Evolutionary conservation across 2,888 invertebrate genomes (phyloP).

Genomic region (Cheilosia pagana): DNA sequence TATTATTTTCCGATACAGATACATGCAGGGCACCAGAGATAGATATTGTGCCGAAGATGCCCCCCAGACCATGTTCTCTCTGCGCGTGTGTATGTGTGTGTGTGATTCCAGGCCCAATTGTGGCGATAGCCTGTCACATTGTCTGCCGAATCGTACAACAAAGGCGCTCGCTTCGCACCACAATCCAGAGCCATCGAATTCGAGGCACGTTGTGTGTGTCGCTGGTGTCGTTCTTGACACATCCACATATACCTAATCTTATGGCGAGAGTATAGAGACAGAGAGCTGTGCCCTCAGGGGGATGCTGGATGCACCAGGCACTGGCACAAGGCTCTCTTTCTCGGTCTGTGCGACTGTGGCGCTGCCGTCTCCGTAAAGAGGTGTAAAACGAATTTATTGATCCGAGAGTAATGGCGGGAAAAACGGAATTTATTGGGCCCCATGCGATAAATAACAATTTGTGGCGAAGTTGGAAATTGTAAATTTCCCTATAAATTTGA

Average conservation of each 20-base stretch:
- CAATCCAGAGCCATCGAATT: conserved; percentile 30
- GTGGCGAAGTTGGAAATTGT: conserved; percentile 70
- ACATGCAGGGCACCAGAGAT: conserved; percentile 54
- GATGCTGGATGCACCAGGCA: not conserved
- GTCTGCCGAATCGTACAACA: conserved; percentile 71
- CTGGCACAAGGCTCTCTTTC: not conserved
- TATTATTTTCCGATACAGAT: conserved; percentile 76
- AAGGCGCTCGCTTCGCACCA: conserved; percentile 62
- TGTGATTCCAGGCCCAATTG: conserved; percentile 66
- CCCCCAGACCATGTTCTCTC: conserved; percentile 42
- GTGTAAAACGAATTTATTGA: conserved; percentile 75
- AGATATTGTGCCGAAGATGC: conserved; percentile 57
- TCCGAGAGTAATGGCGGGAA: conserved; percentile 73
- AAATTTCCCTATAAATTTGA: conserved; percentile 71
- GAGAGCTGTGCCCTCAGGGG: conserved; percentile 16
- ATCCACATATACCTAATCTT: conserved; percentile 50
- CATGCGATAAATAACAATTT: conserved; percentile 74
- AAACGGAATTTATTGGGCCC: conserved; percentile 71
- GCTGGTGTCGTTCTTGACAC: conserved; percentile 63
- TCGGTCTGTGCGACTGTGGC: conserved; percentile 12
- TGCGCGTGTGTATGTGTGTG: conserved; percentile 20
- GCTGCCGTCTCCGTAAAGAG: conserved; percentile 51
- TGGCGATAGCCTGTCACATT: conserved; percentile 73
- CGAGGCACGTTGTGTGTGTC: conserved; percentile 20
- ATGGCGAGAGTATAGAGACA: not conserved